Evolutionary conservation across 2,888 invertebrate species (phyloP).

Genomic region (Drosophila acutilabella): DNA sequence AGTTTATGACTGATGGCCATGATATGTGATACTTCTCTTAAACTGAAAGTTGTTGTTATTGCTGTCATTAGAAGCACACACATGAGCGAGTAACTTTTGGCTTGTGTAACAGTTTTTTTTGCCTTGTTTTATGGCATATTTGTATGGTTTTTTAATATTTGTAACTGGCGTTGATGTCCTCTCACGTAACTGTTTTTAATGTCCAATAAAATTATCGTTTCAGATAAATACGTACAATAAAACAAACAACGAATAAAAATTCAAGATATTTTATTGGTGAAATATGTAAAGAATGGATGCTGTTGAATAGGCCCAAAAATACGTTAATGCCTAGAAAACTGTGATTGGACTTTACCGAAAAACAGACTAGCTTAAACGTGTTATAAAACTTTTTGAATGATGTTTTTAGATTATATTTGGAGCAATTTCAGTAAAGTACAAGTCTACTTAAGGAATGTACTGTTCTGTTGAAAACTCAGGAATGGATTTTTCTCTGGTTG

Average conservation of each 20-base stretch:
- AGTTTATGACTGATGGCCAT: slow-evolving; percentile 76
- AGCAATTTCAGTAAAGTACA: not conserved
- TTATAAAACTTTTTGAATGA: not conserved
- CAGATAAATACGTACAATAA: slow-evolving; percentile 56
- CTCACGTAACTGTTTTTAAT: slow-evolving; percentile 76
- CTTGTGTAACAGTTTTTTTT: slow-evolving; percentile 43
- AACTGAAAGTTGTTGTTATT: slow-evolving; percentile 41
- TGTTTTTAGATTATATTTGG: not conserved
- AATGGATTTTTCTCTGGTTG: not conserved
- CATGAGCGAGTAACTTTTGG: slow-evolving; percentile 48
- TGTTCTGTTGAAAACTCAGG: not conserved
- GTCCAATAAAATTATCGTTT: slow-evolving; percentile 73
- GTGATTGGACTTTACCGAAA: not conserved
- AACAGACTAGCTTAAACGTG: not conserved
- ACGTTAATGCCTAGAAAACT: slow-evolving; percentile 22
- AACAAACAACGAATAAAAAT: slow-evolving; percentile 24
- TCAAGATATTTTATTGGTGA: not conserved
- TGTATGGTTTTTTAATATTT: slow-evolving; percentile 74
- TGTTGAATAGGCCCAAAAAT: slow-evolving; percentile 8
- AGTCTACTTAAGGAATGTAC: not conserved
- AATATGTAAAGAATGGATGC: not conserved
- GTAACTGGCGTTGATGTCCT: slow-evolving; percentile 55
- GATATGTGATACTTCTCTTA: slow-evolving; percentile 65
- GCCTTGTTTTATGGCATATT: slow-evolving; percentile 62
- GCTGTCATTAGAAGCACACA: slow-evolving; percentile 58